Percentiles rank a stretch among this genome's conserved stretches.
These are phyloP conservation scores for Eledona agricola DNA, from an alignment of 2,888 invertebrate genomes.

Conservation along the genomic window DNA sequence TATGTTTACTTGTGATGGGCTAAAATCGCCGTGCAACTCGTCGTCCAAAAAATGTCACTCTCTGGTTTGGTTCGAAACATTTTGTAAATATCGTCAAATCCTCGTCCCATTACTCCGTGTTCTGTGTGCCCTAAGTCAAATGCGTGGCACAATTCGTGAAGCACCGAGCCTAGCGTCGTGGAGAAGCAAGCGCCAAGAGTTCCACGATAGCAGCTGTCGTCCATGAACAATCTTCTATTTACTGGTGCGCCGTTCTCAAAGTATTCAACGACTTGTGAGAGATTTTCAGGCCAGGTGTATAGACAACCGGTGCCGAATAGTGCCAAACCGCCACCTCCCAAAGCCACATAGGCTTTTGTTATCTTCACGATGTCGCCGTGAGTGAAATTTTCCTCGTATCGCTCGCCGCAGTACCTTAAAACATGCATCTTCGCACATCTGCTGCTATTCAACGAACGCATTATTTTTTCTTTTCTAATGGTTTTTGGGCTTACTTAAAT, in stretches of 20 bases:
- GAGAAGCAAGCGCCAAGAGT: conserved; percentile 89
- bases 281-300: conserved; percentile 85
- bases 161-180: conserved; percentile 88
- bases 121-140: conserved; percentile 93
- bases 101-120: conserved; percentile 92
- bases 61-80: conserved; percentile 66
- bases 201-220: conserved; percentile 90
- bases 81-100: conserved; percentile 83
- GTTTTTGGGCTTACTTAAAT: no score
- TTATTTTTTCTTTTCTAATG: no score
- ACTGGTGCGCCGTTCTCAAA: conserved; percentile 72
- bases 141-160: conserved; percentile 94
- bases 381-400: conserved; percentile 65
- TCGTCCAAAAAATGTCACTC: conserved; percentile 67
- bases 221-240: conserved; percentile 79
- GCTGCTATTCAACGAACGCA: no score
- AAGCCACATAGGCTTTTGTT: conserved; percentile 85
- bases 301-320: conserved; percentile 90
- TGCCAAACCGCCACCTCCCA: conserved; percentile 92
- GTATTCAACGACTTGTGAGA: conserved; percentile 71
- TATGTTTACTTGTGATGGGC: conserved; percentile 70
- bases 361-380: conserved; percentile 75
- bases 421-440: no score
- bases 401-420: conserved; percentile 46
- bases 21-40: conserved; percentile 72